Conservation (phyloP, 2,113 vertebrate genomes). For the Clarias batrachus region DNA sequence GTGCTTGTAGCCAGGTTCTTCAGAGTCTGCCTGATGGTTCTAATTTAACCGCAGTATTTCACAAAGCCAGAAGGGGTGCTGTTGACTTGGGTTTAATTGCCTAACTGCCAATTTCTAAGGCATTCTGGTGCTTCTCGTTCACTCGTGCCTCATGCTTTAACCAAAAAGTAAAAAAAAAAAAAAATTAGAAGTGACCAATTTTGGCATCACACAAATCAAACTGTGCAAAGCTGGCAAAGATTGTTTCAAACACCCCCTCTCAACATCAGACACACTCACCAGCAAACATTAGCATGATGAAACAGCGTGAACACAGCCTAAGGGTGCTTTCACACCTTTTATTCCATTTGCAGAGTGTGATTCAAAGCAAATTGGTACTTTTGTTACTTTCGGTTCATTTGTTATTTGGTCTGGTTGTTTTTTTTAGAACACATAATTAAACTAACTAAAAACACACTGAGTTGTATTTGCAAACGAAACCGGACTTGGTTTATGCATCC, state of each 20-base stretch:
- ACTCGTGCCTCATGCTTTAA: too few species aligned
- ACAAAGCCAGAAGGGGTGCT: not conserved
- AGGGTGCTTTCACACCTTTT: not conserved
- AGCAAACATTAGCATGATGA: too few species aligned
- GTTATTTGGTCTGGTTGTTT: not conserved
- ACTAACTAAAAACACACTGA: not conserved
- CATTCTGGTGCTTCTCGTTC: too few species aligned
- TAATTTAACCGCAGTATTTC: not conserved
- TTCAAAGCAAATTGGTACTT: not conserved
- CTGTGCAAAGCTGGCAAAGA: too few species aligned
- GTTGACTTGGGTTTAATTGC: not conserved
- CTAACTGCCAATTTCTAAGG: not conserved
- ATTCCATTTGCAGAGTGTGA: not conserved
- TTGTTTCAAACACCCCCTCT: too few species aligned
- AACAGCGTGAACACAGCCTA: too few species aligned
- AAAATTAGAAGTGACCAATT: too few species aligned
- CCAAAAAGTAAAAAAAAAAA: too few species aligned
- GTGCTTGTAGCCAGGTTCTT: not conserved
- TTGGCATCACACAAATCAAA: too few species aligned
- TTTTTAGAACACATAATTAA: not conserved
- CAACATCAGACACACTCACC: too few species aligned
- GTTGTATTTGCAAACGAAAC: not conserved
- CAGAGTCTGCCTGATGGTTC: not conserved
- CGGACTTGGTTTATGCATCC: not conserved
- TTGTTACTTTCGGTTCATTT: not conserved